Evolutionary conservation across 2,888 invertebrate genomes (phyloP).

Genomic region (Idaea biselata): DNA sequence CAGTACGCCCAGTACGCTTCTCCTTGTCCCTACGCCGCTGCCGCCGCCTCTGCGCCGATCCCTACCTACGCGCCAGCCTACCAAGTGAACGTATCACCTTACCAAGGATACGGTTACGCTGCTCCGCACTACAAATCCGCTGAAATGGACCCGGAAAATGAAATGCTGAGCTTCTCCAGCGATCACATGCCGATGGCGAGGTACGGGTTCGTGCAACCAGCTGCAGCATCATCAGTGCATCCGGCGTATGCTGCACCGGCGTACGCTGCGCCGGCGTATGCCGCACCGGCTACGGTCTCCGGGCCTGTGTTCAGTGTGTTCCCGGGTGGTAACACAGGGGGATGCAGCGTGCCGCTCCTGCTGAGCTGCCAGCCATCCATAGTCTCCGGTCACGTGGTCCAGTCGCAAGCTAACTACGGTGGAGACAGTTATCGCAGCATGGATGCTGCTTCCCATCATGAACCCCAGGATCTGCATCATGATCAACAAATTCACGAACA

Average conservation of each 20-base stretch:
- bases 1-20: conserved; percentile 39
- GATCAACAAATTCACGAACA: conserved; percentile 38
- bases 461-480: conserved; percentile 40
- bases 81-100: conserved; percentile 27
- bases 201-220: conserved; percentile 35
- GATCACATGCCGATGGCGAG: conserved; percentile 52
- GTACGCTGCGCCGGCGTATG: conserved; percentile 20
- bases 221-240: conserved; percentile 16
- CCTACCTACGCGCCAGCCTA: conserved; percentile 30
- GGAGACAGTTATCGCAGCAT: conserved; percentile 39
- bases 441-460: conserved; percentile 9
- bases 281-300: conserved; percentile 26
- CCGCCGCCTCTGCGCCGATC: conserved; percentile 38
- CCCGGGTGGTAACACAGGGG: conserved; percentile 56
- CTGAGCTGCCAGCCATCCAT: conserved; percentile 68
- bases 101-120: conserved; percentile 36
- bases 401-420: conserved; percentile 34
- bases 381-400: conserved; percentile 52
- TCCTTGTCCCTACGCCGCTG: conserved; percentile 52
- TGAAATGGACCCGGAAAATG: conserved; percentile 41
- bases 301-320: conserved; percentile 57
- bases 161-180: conserved; percentile 57
- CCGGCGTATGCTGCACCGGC: conserved; percentile 24
- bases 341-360: conserved; percentile 60
- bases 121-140: conserved; percentile 45